Percentiles rank a stretch among this genome's conserved stretches.
Conservation (phyloP, 2,113 vertebrate species). For the Zosterops borbonicus region DNA sequence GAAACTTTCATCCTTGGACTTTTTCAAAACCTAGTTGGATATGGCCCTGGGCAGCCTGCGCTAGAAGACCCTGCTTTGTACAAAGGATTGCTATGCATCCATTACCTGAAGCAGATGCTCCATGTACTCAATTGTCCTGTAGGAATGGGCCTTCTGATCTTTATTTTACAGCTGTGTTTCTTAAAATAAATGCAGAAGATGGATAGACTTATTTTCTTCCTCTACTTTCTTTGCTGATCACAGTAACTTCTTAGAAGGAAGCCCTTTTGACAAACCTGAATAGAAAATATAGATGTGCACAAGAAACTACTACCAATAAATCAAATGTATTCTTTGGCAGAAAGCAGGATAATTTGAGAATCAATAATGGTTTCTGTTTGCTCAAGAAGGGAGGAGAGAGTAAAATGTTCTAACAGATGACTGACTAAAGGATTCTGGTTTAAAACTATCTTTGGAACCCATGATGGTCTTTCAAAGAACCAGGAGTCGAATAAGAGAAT, state of each 20-base stretch:
- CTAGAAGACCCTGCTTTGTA: background rate
- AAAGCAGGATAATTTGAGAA: background rate
- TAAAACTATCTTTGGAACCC: background rate
- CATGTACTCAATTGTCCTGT: background rate
- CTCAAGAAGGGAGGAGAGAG: accelerated
- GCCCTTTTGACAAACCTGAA: background rate
- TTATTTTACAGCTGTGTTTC: background rate
- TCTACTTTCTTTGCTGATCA: background rate
- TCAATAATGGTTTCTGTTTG: background rate
- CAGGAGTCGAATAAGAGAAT: background rate
- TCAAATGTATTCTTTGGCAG: background rate
- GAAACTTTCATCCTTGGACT: background rate
- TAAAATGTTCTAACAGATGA: background rate
- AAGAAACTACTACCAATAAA: background rate
- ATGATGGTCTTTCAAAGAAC: background rate
- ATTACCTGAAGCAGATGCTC: background rate
- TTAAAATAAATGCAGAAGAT: background rate
- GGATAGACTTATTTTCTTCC: background rate
- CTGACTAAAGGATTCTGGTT: background rate
- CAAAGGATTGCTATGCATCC: background rate
- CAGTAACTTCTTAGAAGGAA: background rate
- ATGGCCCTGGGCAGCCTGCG: background rate
- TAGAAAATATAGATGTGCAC: background rate
- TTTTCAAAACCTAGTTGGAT: background rate
- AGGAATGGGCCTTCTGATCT: background rate